A percentile compares a stretch with the other conserved stretches of the same genome.
Conservation (phyloP, 2,113 vertebrate genomes). For the Peromyscus leucopus region DNA sequence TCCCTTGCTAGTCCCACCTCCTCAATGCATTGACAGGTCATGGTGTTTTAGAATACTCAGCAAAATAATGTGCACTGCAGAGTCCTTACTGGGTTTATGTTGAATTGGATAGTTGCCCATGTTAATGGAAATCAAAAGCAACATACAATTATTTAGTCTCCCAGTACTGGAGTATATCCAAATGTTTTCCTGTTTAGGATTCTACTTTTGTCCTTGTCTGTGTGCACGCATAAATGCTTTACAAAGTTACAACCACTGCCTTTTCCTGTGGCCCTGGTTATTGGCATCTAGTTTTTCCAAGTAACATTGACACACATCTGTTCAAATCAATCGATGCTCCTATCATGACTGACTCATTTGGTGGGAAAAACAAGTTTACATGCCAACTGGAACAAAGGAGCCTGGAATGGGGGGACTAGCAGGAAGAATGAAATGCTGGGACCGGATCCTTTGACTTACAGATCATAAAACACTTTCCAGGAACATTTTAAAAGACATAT, state of each 20-base stretch:
- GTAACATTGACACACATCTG: slow-evolving; percentile 79
- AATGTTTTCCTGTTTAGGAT: slow-evolving; percentile 71
- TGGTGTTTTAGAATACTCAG: slow-evolving; percentile 66
- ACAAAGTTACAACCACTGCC: slow-evolving; percentile 53
- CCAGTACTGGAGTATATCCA: slow-evolving; percentile 38
- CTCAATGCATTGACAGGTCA: slow-evolving; percentile 46
- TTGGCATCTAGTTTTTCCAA: slow-evolving; percentile 71
- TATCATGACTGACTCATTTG: slow-evolving; percentile 72
- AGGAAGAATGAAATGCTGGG: slow-evolving; percentile 55
- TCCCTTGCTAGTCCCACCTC: neutral
- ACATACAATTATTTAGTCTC: slow-evolving; percentile 59
- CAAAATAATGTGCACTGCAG: slow-evolving; percentile 72
- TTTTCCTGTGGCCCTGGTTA: slow-evolving; percentile 65
- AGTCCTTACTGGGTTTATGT: slow-evolving; percentile 64
- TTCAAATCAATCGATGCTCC: slow-evolving; percentile 71
- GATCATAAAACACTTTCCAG: slow-evolving; percentile 76
- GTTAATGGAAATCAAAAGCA: slow-evolving; percentile 71
- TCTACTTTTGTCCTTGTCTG: slow-evolving; percentile 64
- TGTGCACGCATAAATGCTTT: slow-evolving; percentile 11
- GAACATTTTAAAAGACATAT: slow-evolving; percentile 69
- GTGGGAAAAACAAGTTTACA: slow-evolving; percentile 61
- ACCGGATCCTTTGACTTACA: slow-evolving; percentile 61
- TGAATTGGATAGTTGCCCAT: slow-evolving; percentile 69
- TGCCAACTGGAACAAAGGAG: slow-evolving; percentile 73
- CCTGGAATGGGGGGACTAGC: neutral